Base-by-base conservation (phyloP, 2,113 vertebrate genomes). In the Nannospalax galili region DNA sequence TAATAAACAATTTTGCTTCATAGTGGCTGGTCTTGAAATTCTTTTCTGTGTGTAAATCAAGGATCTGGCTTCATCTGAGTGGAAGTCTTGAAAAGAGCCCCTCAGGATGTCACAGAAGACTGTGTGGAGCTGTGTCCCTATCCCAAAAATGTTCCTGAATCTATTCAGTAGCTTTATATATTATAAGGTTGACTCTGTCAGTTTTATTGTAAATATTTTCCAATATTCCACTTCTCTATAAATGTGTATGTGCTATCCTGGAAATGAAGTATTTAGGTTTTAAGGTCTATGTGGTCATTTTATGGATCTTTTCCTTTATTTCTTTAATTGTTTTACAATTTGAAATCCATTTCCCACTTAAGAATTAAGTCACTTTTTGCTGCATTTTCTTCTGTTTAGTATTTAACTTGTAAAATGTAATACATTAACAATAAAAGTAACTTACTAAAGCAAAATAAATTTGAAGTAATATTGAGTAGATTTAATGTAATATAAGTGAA, bases 401-500 rank as follows among this genome's bases (percentile, higher is more conserved):
- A 56, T 73, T 82, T 65, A 48, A 81, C 56, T 90, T 69, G 1
- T 72, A 58, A 81, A 85, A 81, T 70, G 56, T 75, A 75, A 69
- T 35, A 73, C 22, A 60, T 75, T 60, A 78, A 69, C 35, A 75
- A 80, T 58, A 73, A 89, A 73, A 88, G 17, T 40, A 67, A 84
- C 6, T 73, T 80, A 60, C 79, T 88, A 48, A 48, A n/a, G 2
- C 65, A 75, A 88, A 62, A 60, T 72, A 91, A 75, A 75, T 81
- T 89, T 84, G 22, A 11, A 80, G 15, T 79, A 58, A 42, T 69
- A 86, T 26, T 64, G 56, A 91, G 4, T 62, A 60, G 16, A 64
- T 73, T 40, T 78, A 87, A n/a, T 37, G 73, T 87, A 92, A 87
- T 30, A 56, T 94, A 45, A 70, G 3, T 69, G n/a, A 92, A 93